A percentile compares a stretch with the other conserved stretches of the same genome.
These are phyloP conservation scores for Talpa occidentalis DNA, from an alignment of 2,113 vertebrate species.

Conservation along the genomic window DNA sequence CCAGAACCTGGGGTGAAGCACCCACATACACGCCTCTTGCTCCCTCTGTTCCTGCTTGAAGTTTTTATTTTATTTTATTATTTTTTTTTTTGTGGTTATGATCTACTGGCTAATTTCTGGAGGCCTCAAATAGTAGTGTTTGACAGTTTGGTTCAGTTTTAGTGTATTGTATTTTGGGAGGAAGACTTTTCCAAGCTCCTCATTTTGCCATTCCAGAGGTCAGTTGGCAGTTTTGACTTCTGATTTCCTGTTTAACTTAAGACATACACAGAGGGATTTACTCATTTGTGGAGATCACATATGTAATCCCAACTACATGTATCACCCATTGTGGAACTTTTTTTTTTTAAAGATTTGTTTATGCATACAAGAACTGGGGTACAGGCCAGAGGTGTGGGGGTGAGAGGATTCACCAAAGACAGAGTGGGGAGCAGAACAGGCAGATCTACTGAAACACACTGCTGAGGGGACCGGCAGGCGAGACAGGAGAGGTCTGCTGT, in stretches of 20 bases:
- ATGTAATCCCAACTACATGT: not conserved
- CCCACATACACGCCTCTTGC: not conserved
- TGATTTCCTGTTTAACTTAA: constrained; percentile 39
- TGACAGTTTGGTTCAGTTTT: not conserved
- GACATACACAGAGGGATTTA: not conserved
- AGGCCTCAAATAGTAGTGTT: not conserved
- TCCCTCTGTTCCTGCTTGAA: too few relatives aligned
- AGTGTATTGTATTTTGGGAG: not conserved
- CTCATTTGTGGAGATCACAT: constrained; percentile 5
- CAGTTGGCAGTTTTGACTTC: not conserved
- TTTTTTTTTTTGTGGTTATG: not conserved
- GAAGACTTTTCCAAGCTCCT: constrained; percentile 9
- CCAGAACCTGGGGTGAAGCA: not conserved
- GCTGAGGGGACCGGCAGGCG: too few relatives aligned
- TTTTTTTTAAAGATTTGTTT: too few relatives aligned
- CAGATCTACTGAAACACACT: too few relatives aligned
- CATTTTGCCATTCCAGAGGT: not conserved
- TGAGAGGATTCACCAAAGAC: too few relatives aligned
- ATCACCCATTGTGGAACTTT: not conserved
- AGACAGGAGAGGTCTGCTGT: too few relatives aligned
- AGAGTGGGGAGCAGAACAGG: too few relatives aligned
- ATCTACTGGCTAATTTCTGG: not conserved
- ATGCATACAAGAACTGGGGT: too few relatives aligned
- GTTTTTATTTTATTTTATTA: not conserved
- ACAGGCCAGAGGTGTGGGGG: too few relatives aligned